A percentile compares a stretch with the other conserved stretches of the same genome.
Evolutionary conservation across 1,140 invertebrate species (phyloP).

Genomic region (Dolichoris vasculosae): DNA sequence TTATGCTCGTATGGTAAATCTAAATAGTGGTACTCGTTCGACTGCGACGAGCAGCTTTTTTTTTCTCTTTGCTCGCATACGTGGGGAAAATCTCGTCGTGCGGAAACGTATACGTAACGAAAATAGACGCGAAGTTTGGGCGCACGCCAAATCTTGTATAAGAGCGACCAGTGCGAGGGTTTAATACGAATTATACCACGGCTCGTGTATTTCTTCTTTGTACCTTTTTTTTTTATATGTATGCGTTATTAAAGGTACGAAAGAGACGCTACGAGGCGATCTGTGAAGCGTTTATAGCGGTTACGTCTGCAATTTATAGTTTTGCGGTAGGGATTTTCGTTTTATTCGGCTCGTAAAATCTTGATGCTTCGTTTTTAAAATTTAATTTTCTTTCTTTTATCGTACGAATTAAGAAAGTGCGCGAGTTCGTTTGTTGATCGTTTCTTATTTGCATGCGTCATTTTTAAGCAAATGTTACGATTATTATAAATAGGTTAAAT

Average conservation of each 20-base stretch:
- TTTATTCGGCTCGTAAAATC: background rate
- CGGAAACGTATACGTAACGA: conserved; percentile 56
- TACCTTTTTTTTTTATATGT: background rate
- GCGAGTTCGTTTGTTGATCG: background rate
- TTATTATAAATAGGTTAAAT: too few relatives aligned
- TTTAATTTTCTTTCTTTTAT: background rate
- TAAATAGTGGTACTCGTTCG: background rate
- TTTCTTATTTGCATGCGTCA: too few relatives aligned
- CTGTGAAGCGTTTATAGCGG: background rate
- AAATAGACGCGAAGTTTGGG: conserved; percentile 63
- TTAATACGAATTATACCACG: conserved; percentile 6
- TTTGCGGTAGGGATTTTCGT: background rate
- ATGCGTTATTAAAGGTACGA: background rate
- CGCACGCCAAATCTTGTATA: conserved; percentile 50
- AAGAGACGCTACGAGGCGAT: background rate
- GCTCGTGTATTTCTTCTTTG: background rate
- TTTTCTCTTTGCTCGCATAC: background rate
- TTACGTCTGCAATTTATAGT: conserved; percentile 14
- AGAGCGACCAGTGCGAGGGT: conserved; percentile 27
- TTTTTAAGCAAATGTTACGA: too few relatives aligned
- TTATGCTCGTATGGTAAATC: background rate
- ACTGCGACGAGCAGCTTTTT: background rate
- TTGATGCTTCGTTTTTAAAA: background rate
- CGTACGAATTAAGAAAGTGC: background rate
- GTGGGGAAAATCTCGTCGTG: conserved; percentile 11